Conservation (phyloP, 2,113 vertebrate species). For the Tachycineta bicolor region DNA sequence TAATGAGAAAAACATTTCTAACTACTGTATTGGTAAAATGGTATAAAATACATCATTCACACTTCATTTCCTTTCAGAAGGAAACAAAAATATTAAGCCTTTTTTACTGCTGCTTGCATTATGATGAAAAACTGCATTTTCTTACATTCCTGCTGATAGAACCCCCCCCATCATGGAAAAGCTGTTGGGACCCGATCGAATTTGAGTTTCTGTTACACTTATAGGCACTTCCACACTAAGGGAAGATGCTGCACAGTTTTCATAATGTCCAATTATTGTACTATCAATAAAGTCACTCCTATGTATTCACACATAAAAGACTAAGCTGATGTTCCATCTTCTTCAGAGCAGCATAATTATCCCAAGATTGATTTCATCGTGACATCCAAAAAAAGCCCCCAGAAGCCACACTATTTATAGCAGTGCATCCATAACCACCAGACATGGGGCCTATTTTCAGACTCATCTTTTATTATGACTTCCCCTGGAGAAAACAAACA, state of each 20-base stretch:
- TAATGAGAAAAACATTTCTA: background rate
- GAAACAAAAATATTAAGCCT: rapidly evolving
- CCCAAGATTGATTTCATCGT: constrained; percentile 2
- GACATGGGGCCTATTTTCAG: background rate
- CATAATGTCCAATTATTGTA: background rate
- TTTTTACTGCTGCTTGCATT: background rate
- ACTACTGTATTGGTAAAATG: background rate
- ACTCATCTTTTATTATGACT: constrained; percentile 4
- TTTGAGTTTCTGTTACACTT: background rate
- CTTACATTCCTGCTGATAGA: background rate
- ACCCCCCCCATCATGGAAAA: background rate
- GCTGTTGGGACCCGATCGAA: background rate
- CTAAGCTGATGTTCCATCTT: background rate
- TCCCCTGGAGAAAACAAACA: constrained; percentile 23
- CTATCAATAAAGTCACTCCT: background rate
- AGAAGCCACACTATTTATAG: constrained; percentile 34
- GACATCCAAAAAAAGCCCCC: background rate
- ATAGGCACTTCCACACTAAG: background rate
- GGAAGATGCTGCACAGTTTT: background rate
- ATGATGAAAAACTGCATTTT: background rate
- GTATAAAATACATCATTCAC: background rate
- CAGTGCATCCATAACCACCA: background rate
- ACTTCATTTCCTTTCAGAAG: background rate
- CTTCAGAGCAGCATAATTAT: background rate
- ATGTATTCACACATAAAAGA: background rate